These are phyloP conservation scores for Scortum barcoo DNA, from an alignment of 2,113 vertebrate genomes.

Conservation along the genomic window DNA sequence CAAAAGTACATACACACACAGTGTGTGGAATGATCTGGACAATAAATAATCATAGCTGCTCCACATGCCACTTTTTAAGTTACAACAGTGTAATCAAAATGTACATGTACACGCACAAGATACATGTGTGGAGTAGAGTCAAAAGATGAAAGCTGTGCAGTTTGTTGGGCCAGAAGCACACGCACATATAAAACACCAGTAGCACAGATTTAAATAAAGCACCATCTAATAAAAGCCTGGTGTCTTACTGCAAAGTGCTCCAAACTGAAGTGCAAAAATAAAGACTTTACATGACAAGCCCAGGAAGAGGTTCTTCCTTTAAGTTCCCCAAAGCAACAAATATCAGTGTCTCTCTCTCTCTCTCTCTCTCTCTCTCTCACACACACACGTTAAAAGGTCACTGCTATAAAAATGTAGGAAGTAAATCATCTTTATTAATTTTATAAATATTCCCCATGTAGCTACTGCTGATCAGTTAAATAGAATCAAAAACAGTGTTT, in stretches of 20 bases:
- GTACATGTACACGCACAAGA: slow-evolving; percentile 22
- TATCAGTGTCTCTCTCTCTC: neutral
- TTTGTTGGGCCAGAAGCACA: slow-evolving; percentile 26
- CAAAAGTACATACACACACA: slow-evolving; percentile 62
- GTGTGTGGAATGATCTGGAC: slow-evolving; percentile 68
- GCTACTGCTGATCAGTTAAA: slow-evolving; percentile 40
- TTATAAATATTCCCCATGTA: slow-evolving; percentile 45
- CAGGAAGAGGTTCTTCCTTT: neutral
- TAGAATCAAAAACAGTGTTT: slow-evolving; percentile 34
- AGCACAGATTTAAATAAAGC: slow-evolving; percentile 54
- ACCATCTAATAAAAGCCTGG: slow-evolving; percentile 44
- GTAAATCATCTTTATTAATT: slow-evolving; percentile 31
- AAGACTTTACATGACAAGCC: slow-evolving; percentile 25
- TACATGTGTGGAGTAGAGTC: slow-evolving; percentile 23
- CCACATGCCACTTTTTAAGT: slow-evolving; percentile 39
- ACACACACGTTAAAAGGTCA: slow-evolving; percentile 16
- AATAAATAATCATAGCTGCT: slow-evolving; percentile 63
- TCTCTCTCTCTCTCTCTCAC: neutral
- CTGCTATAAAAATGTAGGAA: slow-evolving; percentile 53
- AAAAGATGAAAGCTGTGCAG: slow-evolving; percentile 5
- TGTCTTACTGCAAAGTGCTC: slow-evolving; percentile 47
- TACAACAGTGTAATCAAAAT: slow-evolving; percentile 43
- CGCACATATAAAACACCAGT: slow-evolving; percentile 25
- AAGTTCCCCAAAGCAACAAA: neutral
- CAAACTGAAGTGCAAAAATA: slow-evolving; percentile 59